These are phyloP conservation scores for Hozukius guyotensis DNA, from an alignment of 2,797 vertebrate species.

Conservation along the genomic window DNA sequence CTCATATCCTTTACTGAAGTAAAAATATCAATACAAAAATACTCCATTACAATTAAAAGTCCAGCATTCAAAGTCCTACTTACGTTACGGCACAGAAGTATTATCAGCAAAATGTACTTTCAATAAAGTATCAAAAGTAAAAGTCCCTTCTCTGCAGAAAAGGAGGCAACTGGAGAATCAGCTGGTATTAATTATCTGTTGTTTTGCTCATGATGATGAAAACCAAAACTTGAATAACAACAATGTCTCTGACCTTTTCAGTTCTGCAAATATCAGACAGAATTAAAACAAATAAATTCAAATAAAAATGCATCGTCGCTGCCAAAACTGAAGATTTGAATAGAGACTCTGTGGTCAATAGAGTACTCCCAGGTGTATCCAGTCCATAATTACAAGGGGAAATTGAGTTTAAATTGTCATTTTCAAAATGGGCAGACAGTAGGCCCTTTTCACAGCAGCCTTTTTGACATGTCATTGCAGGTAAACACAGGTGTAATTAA, in stretches of 20 bases:
- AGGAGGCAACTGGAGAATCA: background rate
- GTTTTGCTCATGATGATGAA: background rate
- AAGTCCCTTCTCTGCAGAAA: background rate
- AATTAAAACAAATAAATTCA: background rate
- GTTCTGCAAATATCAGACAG: background rate
- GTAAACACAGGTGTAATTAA: too few relatives aligned
- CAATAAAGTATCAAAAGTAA: background rate
- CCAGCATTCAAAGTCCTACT: background rate
- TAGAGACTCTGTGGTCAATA: background rate
- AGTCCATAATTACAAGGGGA: background rate
- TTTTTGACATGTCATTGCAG: too few relatives aligned
- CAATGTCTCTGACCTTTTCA: background rate
- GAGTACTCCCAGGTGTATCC: background rate
- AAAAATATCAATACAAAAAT: too few relatives aligned
- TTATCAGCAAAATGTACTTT: background rate
- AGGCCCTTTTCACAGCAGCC: rapidly evolving
- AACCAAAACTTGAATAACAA: background rate
- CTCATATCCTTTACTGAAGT: too few relatives aligned
- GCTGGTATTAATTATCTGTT: background rate
- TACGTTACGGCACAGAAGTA: background rate
- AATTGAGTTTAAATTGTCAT: background rate
- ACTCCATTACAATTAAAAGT: too few relatives aligned
- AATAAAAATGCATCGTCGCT: background rate
- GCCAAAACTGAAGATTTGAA: background rate
- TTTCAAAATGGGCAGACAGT: background rate